These are phyloP conservation scores for Melanocharis versteri DNA, from an alignment of 2,113 vertebrate genomes.

Conservation along the genomic window DNA sequence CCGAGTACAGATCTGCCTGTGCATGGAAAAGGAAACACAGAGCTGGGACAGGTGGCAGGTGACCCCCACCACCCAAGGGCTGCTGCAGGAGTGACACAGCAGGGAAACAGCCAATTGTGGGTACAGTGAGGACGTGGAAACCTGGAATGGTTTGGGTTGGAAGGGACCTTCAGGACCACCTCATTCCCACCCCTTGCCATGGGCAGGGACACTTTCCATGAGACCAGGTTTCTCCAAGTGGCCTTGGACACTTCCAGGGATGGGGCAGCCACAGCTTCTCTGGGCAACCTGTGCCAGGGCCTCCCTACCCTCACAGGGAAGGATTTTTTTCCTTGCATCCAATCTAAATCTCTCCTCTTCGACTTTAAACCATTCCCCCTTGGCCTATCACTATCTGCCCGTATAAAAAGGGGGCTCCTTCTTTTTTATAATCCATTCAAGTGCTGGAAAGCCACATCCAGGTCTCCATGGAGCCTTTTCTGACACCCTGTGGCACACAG, in stretches of 20 bases:
- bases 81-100: not conserved
- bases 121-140: not conserved
- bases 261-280: not conserved
- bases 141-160: not conserved
- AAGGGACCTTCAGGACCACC: not conserved
- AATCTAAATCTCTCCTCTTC: not conserved
- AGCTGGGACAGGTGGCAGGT: not conserved
- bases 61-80: not conserved
- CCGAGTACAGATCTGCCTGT: slow-evolving; percentile 87
- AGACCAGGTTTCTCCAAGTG: not conserved
- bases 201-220: not conserved
- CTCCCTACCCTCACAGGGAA: not conserved
- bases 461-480: not conserved
- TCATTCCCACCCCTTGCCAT: no score
- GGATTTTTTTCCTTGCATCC: no score
- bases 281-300: not conserved
- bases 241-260: not conserved
- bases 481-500: rapidly evolving
- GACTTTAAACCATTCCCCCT: not conserved
- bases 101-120: rapidly evolving
- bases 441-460: not conserved
- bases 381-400: not conserved
- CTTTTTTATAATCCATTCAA: not conserved
- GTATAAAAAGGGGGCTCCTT: rapidly evolving
- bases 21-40: not conserved